These are phyloP conservation scores for Blennius ocellaris DNA, from an alignment of 2,113 vertebrate genomes.

Conservation along the genomic window DNA sequence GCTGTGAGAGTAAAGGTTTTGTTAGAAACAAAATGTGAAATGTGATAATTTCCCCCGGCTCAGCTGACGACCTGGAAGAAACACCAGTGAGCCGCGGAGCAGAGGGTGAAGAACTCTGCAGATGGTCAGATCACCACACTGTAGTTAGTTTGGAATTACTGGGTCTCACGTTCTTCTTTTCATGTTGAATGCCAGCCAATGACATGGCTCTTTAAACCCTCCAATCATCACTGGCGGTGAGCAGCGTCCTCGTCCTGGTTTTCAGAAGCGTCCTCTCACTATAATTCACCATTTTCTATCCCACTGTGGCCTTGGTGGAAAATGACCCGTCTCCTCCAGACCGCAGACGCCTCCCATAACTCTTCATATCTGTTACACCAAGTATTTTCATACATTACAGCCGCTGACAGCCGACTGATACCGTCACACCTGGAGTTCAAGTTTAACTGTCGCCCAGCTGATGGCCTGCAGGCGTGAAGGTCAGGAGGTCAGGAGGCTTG, in stretches of 20 bases:
- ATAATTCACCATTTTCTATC: conserved; percentile 48
- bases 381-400: conserved; percentile 17
- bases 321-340: conserved; percentile 1
- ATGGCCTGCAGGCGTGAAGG: too few relatives aligned
- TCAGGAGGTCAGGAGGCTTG: too few relatives aligned
- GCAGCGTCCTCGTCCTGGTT: conserved; percentile 19
- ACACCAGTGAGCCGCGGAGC: too few relatives aligned
- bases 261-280: conserved; percentile 5
- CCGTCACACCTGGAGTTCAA: too few relatives aligned
- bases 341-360: conserved; percentile 26
- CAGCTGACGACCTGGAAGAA: too few relatives aligned
- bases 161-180: neutral
- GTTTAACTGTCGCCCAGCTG: too few relatives aligned
- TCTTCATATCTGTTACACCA: conserved; percentile 31
- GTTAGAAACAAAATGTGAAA: too few relatives aligned
- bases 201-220: neutral
- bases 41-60: too few relatives aligned
- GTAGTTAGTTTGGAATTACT: neutral
- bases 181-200: too few relatives aligned
- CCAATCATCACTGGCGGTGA: conserved; percentile 20
- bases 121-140: neutral
- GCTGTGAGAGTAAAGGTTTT: too few relatives aligned
- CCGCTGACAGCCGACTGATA: conserved; percentile 1
- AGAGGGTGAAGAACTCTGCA: too few relatives aligned
- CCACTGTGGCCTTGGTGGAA: conserved; percentile 25